These are phyloP conservation scores for Channa striata DNA, from an alignment of 2,797 vertebrate genomes.

Conservation along the genomic window DNA sequence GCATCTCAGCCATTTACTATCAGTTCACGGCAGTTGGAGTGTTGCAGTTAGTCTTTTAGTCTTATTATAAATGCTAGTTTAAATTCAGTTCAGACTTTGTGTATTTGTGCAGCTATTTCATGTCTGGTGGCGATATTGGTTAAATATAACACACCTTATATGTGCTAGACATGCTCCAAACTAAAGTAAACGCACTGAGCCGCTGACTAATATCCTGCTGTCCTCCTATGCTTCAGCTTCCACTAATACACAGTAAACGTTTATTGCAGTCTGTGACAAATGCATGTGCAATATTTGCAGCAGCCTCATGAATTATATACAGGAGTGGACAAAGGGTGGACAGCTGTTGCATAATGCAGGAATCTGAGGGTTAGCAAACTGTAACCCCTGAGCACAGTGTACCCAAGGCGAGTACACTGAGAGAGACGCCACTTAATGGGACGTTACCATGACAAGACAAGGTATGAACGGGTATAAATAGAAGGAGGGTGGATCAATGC, in stretches of 20 bases:
- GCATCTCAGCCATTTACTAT: background rate
- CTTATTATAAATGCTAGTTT: background rate
- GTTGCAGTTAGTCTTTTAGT: background rate
- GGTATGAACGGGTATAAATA: slow-evolving; percentile 61
- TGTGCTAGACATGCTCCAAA: slow-evolving; percentile 17
- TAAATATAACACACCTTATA: slow-evolving; percentile 17
- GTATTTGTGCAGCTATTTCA: slow-evolving; percentile 1
- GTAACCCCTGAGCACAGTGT: slow-evolving; percentile 55
- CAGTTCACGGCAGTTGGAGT: background rate
- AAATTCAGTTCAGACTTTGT: background rate
- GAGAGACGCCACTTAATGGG: slow-evolving; percentile 38
- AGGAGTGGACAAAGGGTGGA: slow-evolving; percentile 46
- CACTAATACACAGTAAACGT: slow-evolving; percentile 7
- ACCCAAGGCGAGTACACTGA: slow-evolving; percentile 42
- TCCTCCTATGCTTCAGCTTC: background rate
- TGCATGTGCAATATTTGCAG: slow-evolving; percentile 36
- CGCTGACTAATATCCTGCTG: slow-evolving; percentile 20
- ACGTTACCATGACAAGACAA: slow-evolving; percentile 49
- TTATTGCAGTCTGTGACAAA: slow-evolving; percentile 39
- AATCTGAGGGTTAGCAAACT: slow-evolving; percentile 36
- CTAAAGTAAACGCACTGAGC: slow-evolving; percentile 40
- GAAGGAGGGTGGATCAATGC: slow-evolving; percentile 18
- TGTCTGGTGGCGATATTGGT: background rate
- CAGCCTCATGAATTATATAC: slow-evolving; percentile 33
- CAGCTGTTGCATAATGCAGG: slow-evolving; percentile 61